Percentiles rank a stretch among this genome's conserved stretches.
Conservation (phyloP, 2,113 vertebrate species). For the Ptilonorhynchus violaceus region DNA sequence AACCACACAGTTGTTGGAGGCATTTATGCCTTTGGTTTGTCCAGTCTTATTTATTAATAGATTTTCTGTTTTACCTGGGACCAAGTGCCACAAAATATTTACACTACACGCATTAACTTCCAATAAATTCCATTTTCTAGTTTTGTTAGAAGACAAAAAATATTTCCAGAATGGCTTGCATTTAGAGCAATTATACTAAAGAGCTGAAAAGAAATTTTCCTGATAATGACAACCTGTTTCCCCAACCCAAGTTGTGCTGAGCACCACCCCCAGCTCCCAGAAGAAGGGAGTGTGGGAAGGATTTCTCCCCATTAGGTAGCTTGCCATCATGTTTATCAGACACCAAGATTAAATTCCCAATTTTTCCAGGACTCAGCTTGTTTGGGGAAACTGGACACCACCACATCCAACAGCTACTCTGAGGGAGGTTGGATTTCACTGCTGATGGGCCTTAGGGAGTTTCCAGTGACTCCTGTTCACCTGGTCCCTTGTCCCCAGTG, state of each 20-base stretch:
- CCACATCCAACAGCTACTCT: background rate
- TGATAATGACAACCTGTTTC: background rate
- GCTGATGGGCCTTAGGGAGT: no score
- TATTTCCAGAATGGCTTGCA: background rate
- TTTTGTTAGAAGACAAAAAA: background rate
- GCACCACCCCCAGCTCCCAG: background rate
- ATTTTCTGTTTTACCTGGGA: background rate
- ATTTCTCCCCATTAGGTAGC: background rate
- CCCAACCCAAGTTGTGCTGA: background rate
- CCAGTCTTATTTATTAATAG: background rate
- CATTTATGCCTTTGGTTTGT: background rate
- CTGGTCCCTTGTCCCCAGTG: fast-evolving
- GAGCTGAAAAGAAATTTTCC: background rate
- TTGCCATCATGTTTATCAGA: background rate
- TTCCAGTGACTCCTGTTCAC: no score
- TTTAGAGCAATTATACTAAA: background rate
- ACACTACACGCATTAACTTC: background rate
- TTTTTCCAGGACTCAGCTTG: background rate
- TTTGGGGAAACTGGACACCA: background rate
- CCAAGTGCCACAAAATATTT: background rate
- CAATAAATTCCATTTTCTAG: background rate
- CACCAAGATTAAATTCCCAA: background rate
- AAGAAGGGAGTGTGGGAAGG: background rate
- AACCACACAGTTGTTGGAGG: background rate
- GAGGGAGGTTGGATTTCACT: background rate